These are phyloP conservation scores for Cephonodes hylas DNA, from an alignment of 2,888 invertebrate species.

Conservation along the genomic window DNA sequence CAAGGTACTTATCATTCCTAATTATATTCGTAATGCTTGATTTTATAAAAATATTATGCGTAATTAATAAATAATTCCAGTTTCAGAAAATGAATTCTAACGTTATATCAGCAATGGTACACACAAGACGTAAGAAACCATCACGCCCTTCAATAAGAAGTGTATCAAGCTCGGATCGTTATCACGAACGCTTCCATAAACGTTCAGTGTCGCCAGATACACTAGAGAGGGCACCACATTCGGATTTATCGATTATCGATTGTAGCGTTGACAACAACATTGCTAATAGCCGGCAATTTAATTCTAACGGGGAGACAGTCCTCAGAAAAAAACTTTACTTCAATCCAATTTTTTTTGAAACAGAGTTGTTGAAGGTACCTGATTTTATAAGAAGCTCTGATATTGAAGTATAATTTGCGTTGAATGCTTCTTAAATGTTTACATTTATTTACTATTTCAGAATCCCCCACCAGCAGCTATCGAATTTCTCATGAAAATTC, in stretches of 20 bases:
- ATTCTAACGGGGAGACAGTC: slow-evolving; percentile 59
- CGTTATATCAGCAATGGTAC: slow-evolving; percentile 71
- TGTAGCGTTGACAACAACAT: slow-evolving; percentile 57
- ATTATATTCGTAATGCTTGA: neutral
- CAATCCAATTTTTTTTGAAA: slow-evolving; percentile 95
- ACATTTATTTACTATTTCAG: slow-evolving; percentile 66
- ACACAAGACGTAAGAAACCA: slow-evolving; percentile 65
- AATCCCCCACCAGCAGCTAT: slow-evolving; percentile 94
- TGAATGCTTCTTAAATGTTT: neutral
- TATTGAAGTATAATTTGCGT: neutral
- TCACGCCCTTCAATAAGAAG: slow-evolving; percentile 52
- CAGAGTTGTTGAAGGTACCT: slow-evolving; percentile 88
- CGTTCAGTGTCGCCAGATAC: slow-evolving; percentile 68
- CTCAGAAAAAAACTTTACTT: slow-evolving; percentile 91
- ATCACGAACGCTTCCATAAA: slow-evolving; percentile 58
- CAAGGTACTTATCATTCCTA: slow-evolving; percentile 41
- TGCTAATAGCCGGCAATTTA: slow-evolving; percentile 42
- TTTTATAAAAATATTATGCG: neutral
- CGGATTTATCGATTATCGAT: slow-evolving; percentile 72
- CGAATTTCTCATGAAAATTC: slow-evolving; percentile 92
- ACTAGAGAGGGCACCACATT: slow-evolving; percentile 72
- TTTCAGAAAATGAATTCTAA: slow-evolving; percentile 67
- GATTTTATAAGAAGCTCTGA: neutral
- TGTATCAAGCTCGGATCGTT: slow-evolving; percentile 49
- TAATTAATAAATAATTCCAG: slow-evolving; percentile 27